Evolutionary conservation across 2,797 vertebrate genomes (phyloP), one percentile per base, ranked within the genome.

Genomic region (Girardinus metallicus): DNA sequence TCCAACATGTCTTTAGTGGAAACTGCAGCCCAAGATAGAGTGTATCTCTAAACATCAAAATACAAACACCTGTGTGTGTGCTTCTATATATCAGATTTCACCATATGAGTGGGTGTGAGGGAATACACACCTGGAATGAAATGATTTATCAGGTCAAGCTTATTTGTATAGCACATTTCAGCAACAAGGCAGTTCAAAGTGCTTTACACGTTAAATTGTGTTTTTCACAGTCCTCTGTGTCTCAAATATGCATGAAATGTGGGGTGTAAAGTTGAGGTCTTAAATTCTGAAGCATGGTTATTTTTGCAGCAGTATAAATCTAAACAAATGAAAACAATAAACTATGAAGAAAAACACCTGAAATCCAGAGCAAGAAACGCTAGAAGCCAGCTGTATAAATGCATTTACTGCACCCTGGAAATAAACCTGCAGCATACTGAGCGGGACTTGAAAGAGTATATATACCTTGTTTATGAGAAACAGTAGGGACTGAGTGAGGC

Each of bases 381-480:
- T 55, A 9, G 13, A 10, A 1, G 41, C 57, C 49, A 2, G 53
- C 47, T 51, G 36, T 46, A 29, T 12, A n/a, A 43, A 18, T 12
- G 1, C 39, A 10, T 5, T 55, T 21, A 16, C 70, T 46, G 39
- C 6, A 39, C 2, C 39, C 21, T 55, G 71, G 26, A 44, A 21
- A 71, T 13, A n/a, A 53, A 75, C 5, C 23, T 9, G n/a, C 46
- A 47, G 29, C 12, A 34, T 31, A 11, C 2, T 70, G 41, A 23
- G 11, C 31, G 5, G 16, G 26, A 72, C 0, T 16, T 2, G 39
- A 3, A 68, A 55, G 72, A 73, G 78, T 53, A 8, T 36, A 18
- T 36, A 2, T 66, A 96, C 96, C 96, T 96, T 96, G 90, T 92
- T 96, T 64, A 96, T 93, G 44, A 96, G 93, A 80, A 94, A 96